Percentiles rank a stretch among this genome's conserved stretches.
Conservation (phyloP, 2,888 invertebrate genomes). For the Bedellia somnulentella region DNA sequence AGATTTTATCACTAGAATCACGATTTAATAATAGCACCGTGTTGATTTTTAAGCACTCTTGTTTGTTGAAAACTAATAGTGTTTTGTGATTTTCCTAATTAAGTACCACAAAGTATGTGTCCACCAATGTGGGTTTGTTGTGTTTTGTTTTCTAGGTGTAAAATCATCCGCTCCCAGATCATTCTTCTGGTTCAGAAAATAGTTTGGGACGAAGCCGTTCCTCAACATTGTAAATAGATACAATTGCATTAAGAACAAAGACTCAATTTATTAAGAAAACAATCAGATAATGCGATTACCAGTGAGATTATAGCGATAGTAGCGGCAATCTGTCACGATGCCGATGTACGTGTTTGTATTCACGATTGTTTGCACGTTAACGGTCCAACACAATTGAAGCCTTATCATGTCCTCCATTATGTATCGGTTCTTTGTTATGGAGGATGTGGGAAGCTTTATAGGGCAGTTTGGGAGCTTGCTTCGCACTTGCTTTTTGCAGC, state of each 20-base stretch:
- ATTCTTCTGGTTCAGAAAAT: constrained; percentile 62
- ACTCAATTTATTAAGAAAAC: constrained; percentile 55
- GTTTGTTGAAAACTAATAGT: no score
- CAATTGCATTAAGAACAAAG: constrained; percentile 51
- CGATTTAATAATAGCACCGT: no score
- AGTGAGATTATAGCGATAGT: constrained; percentile 56
- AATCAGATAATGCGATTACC: constrained; percentile 33
- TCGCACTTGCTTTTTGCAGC: not conserved
- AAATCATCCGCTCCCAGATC: constrained; percentile 60
- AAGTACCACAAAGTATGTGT: no score
- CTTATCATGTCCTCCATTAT: no score
- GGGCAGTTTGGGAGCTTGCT: constrained; percentile 8
- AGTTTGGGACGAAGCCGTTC: constrained; percentile 45
- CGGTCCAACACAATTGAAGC: no score
- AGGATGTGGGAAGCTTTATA: no score
- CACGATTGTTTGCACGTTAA: constrained; percentile 19
- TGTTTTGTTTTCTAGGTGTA: constrained; percentile 55
- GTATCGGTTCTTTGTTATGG: constrained; percentile 5
- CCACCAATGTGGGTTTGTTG: constrained; percentile 40
- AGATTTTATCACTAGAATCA: no score
- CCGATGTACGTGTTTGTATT: constrained; percentile 48
- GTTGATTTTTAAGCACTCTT: no score
- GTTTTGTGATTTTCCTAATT: no score
- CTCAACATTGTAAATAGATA: constrained; percentile 51
- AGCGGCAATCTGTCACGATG: constrained; percentile 46